Base-by-base conservation (phyloP, 2,113 vertebrate species). In the Bostrychus sinensis region DNA sequence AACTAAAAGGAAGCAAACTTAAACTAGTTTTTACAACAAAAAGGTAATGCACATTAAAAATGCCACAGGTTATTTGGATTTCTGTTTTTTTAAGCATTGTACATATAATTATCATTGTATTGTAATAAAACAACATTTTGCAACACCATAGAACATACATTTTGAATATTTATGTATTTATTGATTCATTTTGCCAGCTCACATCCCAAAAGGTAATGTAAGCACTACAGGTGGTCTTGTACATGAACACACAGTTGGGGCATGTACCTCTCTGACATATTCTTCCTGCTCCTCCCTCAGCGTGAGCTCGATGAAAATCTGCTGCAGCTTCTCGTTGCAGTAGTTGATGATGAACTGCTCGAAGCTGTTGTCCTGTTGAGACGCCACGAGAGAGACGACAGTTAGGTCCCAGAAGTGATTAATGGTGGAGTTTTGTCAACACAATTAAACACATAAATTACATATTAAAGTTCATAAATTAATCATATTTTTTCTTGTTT, bases 281-380 rank as follows among this genome's bases (percentile, higher is more conserved):
- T 99, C 97, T 74, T 99, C 97, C 86, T 99, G 97, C 70, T 99
- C 97, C 78, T 98, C 96, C 16, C 95, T 96, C 60, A 99, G 89
- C 5, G 97, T 98, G 5, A 99, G 92, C 75, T 99, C 96, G 28
- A 99, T 99, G 92, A 99, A 99, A 88, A 99, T 98, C 88, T 99
- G 97, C 80, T 99, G 97, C 67, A 98, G 80, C 82, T 99, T 98
- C 89, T 99, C 97, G 26, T 99, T 98, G 81, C 97, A 98, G 80
- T 98, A 99, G 89, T 99, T 99, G 86, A 99, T 99, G 82, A 98
- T 98, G 84, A 99, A 99, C 83, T 99, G 97, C 85, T 99, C 97
- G 73, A 99, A 99, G 86, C 97, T 98, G 91, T 99, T 99, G 75
- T 98, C 96, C 97, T 99, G 85, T 25, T 17, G 39, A 37, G 60